phyloP scores from a whole-genome alignment of 1,140 invertebrate genomes.

The Drosophila fuyamai region DNA sequence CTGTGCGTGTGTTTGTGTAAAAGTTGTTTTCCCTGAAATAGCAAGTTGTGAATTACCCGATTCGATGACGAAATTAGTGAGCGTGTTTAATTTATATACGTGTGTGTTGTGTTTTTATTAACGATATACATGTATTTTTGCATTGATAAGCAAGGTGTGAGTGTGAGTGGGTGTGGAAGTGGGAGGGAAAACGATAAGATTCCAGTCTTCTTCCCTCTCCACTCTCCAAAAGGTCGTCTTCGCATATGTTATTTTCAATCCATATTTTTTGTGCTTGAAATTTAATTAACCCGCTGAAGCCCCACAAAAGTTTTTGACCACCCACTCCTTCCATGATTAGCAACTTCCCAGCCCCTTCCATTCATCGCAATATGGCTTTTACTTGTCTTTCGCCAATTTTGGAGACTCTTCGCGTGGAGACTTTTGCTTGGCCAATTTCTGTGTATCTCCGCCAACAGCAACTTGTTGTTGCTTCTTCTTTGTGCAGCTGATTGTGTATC shows the following conservation, averaged over 20 bases:
- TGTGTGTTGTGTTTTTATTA: slow-evolving; percentile 53
- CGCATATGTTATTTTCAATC: slow-evolving; percentile 53
- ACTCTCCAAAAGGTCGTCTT: slow-evolving; percentile 58
- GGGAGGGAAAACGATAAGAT: slow-evolving; percentile 40
- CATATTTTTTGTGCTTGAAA: slow-evolving; percentile 47
- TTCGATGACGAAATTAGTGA: slow-evolving; percentile 74
- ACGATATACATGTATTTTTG: slow-evolving; percentile 31
- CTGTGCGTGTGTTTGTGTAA: slow-evolving; percentile 35
- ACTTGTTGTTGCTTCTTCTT: slow-evolving; percentile 75
- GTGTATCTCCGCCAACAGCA: slow-evolving; percentile 71
- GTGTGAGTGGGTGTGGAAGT: not conserved
- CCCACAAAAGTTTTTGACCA: slow-evolving; percentile 36
- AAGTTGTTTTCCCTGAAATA: slow-evolving; percentile 78
- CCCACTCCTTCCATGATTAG: slow-evolving; percentile 52
- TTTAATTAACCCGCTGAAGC: slow-evolving; percentile 61
- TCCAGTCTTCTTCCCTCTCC: slow-evolving; percentile 12
- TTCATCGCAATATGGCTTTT: slow-evolving; percentile 43
- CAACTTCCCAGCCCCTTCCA: slow-evolving; percentile 10
- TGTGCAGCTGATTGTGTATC: slow-evolving; percentile 47
- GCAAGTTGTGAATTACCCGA: slow-evolving; percentile 57
- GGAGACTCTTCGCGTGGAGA: slow-evolving; percentile 57
- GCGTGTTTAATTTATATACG: slow-evolving; percentile 7
- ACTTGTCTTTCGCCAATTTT: slow-evolving; percentile 51
- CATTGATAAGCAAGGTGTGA: slow-evolving; percentile 63
- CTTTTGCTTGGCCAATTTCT: slow-evolving; percentile 62